These are phyloP conservation scores for Zosterops hypoxanthus DNA, from an alignment of 2,113 vertebrate genomes.

Conservation along the genomic window DNA sequence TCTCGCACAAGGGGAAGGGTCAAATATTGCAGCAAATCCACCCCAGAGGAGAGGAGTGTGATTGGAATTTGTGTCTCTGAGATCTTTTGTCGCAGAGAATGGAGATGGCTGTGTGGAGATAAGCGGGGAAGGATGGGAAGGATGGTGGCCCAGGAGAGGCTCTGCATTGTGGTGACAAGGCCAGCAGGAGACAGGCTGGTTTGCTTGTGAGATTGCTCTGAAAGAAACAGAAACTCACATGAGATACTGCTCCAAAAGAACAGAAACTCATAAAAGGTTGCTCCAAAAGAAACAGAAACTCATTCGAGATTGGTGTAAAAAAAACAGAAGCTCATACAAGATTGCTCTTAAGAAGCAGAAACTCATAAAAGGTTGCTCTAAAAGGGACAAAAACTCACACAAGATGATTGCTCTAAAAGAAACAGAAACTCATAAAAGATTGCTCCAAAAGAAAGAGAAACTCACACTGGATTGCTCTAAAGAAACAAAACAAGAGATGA, in stretches of 20 bases:
- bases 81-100: not conserved
- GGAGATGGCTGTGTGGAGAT: not conserved
- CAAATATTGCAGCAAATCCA: not conserved
- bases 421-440: not conserved
- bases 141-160: not conserved
- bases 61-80: not conserved
- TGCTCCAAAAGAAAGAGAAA: too few species aligned
- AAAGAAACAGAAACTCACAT: too few species aligned
- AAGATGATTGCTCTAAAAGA: too few species aligned
- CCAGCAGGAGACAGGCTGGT: not conserved
- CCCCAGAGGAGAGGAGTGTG: not conserved
- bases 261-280: not conserved
- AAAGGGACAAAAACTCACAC: too few species aligned
- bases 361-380: too few species aligned
- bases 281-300: too few species aligned
- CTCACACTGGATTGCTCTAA: too few species aligned
- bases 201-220: not conserved
- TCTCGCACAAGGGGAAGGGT: constrained; percentile 6
- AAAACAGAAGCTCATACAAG: too few species aligned
- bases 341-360: too few species aligned
- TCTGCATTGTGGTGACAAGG: not conserved
- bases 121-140: not conserved
- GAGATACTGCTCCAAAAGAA: too few species aligned
- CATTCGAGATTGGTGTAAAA: too few species aligned
- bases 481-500: too few species aligned